A percentile compares a stretch with the other conserved stretches of the same genome.
Conservation (phyloP, 2,888 invertebrate genomes). For the Cephus pygmeus region DNA sequence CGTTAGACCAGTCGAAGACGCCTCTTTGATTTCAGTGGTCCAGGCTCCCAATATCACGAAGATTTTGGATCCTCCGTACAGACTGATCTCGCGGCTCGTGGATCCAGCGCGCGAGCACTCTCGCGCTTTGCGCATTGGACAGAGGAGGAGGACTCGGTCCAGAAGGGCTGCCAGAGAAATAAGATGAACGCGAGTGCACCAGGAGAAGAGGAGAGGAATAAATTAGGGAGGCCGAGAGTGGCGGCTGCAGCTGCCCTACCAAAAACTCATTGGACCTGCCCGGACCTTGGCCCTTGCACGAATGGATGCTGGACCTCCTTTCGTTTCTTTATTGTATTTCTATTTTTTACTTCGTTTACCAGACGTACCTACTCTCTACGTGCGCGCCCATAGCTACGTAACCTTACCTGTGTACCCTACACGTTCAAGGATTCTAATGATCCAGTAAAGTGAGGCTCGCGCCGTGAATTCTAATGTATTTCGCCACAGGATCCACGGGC, state of each 20-base stretch:
- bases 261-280: constrained; percentile 42
- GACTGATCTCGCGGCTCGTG: background rate
- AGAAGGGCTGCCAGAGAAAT: constrained; percentile 12
- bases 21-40: background rate
- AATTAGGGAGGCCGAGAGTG: constrained; percentile 33
- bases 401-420: background rate
- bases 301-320: constrained; percentile 13
- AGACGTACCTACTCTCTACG: background rate
- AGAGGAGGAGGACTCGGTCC: background rate
- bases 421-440: background rate
- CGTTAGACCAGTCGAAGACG: background rate
- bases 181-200: constrained; percentile 12
- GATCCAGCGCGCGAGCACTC: background rate
- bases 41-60: background rate
- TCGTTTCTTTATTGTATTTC: constrained; percentile 18
- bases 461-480: background rate
- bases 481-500: background rate
- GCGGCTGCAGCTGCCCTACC: constrained; percentile 41
- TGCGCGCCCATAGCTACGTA: constrained; percentile 1
- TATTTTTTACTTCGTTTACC: constrained; percentile 9
- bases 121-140: background rate
- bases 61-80: background rate
- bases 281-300: constrained; percentile 29
- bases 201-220: constrained; percentile 24
- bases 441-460: background rate